These are phyloP conservation scores for Notodonta ziczac DNA, from an alignment of 2,888 invertebrate genomes.

Conservation along the genomic window DNA sequence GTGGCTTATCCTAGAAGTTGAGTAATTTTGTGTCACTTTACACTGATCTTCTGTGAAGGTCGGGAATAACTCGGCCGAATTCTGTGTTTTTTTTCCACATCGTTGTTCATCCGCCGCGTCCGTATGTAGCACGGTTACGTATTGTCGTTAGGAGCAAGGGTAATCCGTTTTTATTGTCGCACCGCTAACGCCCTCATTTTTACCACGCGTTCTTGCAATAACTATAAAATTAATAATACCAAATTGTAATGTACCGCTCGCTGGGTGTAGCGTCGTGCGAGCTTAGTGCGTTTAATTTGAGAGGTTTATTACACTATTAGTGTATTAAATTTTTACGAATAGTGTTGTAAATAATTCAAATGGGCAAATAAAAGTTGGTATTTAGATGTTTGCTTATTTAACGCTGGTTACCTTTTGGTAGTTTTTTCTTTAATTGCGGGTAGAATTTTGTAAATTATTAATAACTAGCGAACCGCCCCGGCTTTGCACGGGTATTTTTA, in stretches of 20 bases:
- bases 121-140: slow-evolving; percentile 40
- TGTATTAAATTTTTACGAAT: slow-evolving; percentile 2
- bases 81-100: no score
- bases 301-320: background rate
- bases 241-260: background rate
- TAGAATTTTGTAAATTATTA: background rate
- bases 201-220: slow-evolving; percentile 36
- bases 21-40: no score
- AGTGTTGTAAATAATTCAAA: slow-evolving; percentile 7
- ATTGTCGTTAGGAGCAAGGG: slow-evolving; percentile 41
- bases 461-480: no score
- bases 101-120: slow-evolving; percentile 9
- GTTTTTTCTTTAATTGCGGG: background rate
- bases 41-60: no score
- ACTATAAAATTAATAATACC: slow-evolving; percentile 30
- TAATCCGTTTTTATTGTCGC: slow-evolving; percentile 72
- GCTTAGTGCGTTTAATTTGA: background rate
- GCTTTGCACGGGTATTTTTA: no score
- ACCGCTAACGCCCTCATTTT: slow-evolving; percentile 65
- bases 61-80: no score
- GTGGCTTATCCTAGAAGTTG: no score
- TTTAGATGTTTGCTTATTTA: background rate
- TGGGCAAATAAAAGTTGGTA: background rate
- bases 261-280: background rate
- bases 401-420: background rate